Conservation (phyloP, 2,888 invertebrate species). For the Selenia dentaria region DNA sequence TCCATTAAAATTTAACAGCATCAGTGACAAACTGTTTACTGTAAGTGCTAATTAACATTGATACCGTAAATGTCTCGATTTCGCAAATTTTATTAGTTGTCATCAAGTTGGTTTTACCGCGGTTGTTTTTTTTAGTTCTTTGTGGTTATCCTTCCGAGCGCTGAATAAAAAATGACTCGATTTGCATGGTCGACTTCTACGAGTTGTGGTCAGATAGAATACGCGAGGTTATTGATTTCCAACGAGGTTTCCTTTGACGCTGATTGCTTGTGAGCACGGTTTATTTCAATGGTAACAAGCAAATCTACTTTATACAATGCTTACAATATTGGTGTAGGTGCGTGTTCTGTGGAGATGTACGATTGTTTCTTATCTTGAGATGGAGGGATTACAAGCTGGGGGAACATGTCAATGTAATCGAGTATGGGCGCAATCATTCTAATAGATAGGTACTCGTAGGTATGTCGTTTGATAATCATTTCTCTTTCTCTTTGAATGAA, state of each 20-base stretch:
- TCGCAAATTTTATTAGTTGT: background rate
- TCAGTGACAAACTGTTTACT: constrained; percentile 43
- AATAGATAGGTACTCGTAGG: too few relatives aligned
- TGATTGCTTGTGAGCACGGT: constrained; percentile 25
- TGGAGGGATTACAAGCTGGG: constrained; percentile 8
- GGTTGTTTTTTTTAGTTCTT: background rate
- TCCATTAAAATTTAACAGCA: constrained; percentile 55
- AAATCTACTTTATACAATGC: constrained; percentile 22
- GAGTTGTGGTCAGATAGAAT: constrained; percentile 40
- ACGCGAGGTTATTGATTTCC: constrained; percentile 45
- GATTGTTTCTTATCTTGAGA: constrained; percentile 14
- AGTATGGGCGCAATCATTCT: constrained; percentile 5
- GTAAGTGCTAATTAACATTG: too few relatives aligned
- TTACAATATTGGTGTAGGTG: constrained; percentile 6
- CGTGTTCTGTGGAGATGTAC: constrained; percentile 16
- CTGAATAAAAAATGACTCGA: constrained; percentile 51
- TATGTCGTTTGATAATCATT: too few relatives aligned
- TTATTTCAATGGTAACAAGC: constrained; percentile 28
- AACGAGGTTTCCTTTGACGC: constrained; percentile 27
- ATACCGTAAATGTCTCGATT: background rate
- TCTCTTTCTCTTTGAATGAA: too few relatives aligned
- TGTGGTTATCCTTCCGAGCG: constrained; percentile 10
- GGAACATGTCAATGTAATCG: constrained; percentile 11
- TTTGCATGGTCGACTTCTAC: constrained; percentile 52
- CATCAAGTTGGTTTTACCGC: background rate